These are phyloP conservation scores for Drosophila kurseongensis DNA, from an alignment of 1,140 invertebrate species.

Conservation along the genomic window DNA sequence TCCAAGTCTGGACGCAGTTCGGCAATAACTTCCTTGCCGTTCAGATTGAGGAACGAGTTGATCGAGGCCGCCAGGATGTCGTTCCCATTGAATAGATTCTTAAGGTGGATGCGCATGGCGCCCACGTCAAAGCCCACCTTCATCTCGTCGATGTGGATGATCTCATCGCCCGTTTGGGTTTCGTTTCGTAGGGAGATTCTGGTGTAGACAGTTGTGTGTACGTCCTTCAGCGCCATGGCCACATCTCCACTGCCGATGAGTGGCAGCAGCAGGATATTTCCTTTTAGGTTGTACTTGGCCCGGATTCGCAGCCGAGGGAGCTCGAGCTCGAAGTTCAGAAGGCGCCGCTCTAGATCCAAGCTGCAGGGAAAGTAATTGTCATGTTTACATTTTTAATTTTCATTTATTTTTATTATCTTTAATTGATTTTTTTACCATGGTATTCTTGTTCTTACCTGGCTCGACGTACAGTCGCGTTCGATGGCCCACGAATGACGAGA, in stretches of 20 bases:
- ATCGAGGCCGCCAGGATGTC: slow-evolving; percentile 85
- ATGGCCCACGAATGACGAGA: slow-evolving; percentile 85
- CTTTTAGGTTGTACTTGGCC: slow-evolving; percentile 86
- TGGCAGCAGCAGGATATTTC: slow-evolving; percentile 86
- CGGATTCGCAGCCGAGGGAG: slow-evolving; percentile 86
- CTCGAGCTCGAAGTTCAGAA: slow-evolving; percentile 85
- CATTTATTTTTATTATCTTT: neutral
- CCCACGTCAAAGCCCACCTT: slow-evolving; percentile 86
- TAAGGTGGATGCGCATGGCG: slow-evolving; percentile 86
- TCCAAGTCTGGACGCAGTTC: slow-evolving; percentile 93
- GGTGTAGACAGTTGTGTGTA: slow-evolving; percentile 85
- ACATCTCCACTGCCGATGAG: slow-evolving; percentile 86
- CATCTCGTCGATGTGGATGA: slow-evolving; percentile 86
- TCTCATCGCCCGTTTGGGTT: slow-evolving; percentile 82
- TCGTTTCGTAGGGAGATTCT: slow-evolving; percentile 84
- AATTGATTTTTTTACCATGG: neutral
- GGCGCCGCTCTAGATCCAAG: slow-evolving; percentile 84
- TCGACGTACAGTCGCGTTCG: slow-evolving; percentile 83
- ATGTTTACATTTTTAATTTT: neutral
- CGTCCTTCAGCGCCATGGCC: slow-evolving; percentile 85
- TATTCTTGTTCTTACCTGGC: slow-evolving; percentile 56
- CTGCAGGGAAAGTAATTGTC: slow-evolving; percentile 46
- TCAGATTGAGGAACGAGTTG: slow-evolving; percentile 90
- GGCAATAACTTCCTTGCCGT: slow-evolving; percentile 92
- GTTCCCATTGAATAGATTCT: slow-evolving; percentile 86